Evolutionary conservation across 2,113 vertebrate species (phyloP), one percentile per base, ranked within the genome.

Genomic region (Bucco capensis): DNA sequence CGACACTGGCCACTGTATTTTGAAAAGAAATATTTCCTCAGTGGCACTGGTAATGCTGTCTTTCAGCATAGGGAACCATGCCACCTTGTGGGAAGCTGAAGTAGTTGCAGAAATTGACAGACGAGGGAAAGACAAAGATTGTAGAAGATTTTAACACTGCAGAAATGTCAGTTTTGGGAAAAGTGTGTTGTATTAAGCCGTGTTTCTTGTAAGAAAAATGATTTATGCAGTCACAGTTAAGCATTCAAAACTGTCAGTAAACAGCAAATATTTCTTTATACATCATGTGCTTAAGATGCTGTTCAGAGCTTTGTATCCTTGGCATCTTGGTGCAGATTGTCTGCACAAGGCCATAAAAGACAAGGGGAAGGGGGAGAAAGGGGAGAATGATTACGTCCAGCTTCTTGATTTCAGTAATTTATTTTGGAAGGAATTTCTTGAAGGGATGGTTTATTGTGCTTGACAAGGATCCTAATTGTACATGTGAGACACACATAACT

Each of bases 61-160:
- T 93, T 95, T 96, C 73, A 84, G 65, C 64, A 81, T 95, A 92
- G 95, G 61, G 57, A 91, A 42, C 71, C 4, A 1, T 96, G 97
- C 97, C 97, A 96, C 83, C 97, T 92, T 89, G 97, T 97, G 97
- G 97, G 83, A 67, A 50, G 4, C 42, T 57, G 21, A 71, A 66
- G 84, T 71, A 92, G 74, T 61, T 61, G 38, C n/a, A n/a, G n/a
- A n/a, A n/a, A n/a, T n/a, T n/a, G n/a, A n/a, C n/a, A n/a, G n/a
- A n/a, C n/a, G n/a, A n/a, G n/a, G n/a, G n/a, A n/a, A n/a, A n/a
- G n/a, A n/a, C n/a, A n/a, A n/a, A 62, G 42, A 71, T 12, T 19
- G 31, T 58, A 76, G 17, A 86, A 62, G 42, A 71, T 12, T 22
- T 28, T 58, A 74, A 15, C 23, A 5, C 49, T 57, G 50, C 56